These are phyloP conservation scores for Parotia lawesii DNA, from an alignment of 2,113 vertebrate species.

Conservation along the genomic window DNA sequence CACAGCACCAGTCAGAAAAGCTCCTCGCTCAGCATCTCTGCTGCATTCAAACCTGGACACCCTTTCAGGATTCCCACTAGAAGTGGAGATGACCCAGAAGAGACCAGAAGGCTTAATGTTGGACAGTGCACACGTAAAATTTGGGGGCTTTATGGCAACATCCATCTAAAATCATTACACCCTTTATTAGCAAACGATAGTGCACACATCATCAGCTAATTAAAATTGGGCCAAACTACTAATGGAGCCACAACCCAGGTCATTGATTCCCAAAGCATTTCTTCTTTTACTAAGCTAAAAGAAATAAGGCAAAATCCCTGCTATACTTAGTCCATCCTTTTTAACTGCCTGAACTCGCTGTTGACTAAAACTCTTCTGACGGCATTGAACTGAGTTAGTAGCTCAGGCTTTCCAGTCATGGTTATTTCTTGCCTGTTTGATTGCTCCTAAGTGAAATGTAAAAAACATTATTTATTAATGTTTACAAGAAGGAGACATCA, in stretches of 20 bases:
- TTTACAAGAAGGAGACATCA: neutral
- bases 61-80: neutral
- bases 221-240: slow-evolving; percentile 42
- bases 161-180: slow-evolving; percentile 32
- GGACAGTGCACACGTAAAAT: neutral
- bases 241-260: slow-evolving; percentile 42
- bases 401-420: neutral
- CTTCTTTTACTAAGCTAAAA: neutral
- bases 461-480: slow-evolving; percentile 6
- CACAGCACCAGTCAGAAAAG: neutral
- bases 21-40: neutral
- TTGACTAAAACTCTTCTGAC: neutral
- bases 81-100: slow-evolving; percentile 62
- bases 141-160: neutral
- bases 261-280: slow-evolving; percentile 35
- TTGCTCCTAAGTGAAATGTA: slow-evolving; percentile 11
- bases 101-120: slow-evolving; percentile 17
- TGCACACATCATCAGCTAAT: slow-evolving; percentile 48
- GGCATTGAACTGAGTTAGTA: neutral
- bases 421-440: neutral
- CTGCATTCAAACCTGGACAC: neutral
- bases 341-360: neutral
- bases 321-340: neutral
- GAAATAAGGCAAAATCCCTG: neutral
- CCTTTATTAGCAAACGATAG: slow-evolving; percentile 47